These are phyloP conservation scores for Carollia perspicillata DNA, from an alignment of 2,113 vertebrate species.

Conservation along the genomic window DNA sequence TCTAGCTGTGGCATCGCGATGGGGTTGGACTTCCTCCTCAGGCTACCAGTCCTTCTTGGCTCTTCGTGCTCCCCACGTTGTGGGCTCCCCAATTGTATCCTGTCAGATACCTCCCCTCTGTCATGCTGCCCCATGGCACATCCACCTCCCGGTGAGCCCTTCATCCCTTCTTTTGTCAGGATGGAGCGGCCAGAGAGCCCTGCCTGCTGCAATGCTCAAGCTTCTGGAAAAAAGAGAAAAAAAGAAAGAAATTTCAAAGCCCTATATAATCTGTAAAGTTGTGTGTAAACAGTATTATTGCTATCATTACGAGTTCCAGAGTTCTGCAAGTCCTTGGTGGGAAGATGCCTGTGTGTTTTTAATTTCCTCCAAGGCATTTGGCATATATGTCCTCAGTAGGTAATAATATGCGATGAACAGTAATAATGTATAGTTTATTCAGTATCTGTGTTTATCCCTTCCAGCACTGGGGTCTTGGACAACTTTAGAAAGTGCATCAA, in stretches of 20 bases:
- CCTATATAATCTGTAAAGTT: not conserved
- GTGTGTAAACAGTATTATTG: conserved; percentile 1
- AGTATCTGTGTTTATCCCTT: not conserved
- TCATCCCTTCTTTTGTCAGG: not conserved
- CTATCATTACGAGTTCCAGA: not conserved
- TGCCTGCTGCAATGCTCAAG: not conserved
- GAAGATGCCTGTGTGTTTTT: conserved; percentile 5
- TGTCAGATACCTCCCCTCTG: not conserved
- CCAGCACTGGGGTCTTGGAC: not conserved
- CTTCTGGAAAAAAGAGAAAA: too few relatives aligned
- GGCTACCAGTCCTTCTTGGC: not conserved
- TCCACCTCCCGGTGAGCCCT: not conserved
- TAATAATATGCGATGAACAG: not conserved
- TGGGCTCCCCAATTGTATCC: not conserved
- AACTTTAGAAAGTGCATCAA: not conserved
- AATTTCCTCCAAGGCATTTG: not conserved
- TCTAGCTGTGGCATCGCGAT: not conserved
- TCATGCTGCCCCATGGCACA: not conserved
- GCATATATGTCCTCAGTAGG: not conserved
- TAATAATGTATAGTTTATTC: not conserved
- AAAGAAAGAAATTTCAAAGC: not conserved
- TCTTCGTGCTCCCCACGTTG: not conserved
- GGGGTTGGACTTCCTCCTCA: not conserved
- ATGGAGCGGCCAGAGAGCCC: not conserved
- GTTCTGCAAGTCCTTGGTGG: not conserved